Evolutionary conservation across 2,113 vertebrate species (phyloP), one percentile per base, ranked within the genome.

Genomic region (Centrocercus urophasianus): DNA sequence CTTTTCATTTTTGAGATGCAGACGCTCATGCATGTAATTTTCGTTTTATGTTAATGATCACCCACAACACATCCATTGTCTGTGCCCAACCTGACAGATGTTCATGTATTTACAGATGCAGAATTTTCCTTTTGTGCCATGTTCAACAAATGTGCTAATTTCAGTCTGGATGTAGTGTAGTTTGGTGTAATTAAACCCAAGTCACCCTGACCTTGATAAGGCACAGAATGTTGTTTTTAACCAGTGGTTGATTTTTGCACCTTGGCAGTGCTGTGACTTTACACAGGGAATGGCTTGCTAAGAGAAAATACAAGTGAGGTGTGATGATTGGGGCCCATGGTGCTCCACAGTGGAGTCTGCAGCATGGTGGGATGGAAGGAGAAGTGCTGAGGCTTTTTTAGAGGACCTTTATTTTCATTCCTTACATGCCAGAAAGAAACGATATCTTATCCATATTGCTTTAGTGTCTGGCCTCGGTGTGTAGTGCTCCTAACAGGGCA

Each of bases 41-140:
- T 75, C 50, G 52, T 93, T 85, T 93, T 64, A 40, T 81, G 17
- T 60, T 86, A 81, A 71, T 78, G 61, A 43, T 61, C 25, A 36
- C 69, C 76, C 54, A 74, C 28, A 42, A 16, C 50, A 81, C 8
- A 8, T 74, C 43, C n/a, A 2, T 66, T 80, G 66, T 56, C 60
- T 86, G 93, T 91, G 70, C 72, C 65, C 61, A 87, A 70, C 54
- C 54, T 10, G 28, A 65, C 88, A 95, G 82, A 88, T 89, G 81
- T 83, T 95, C 4, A 4, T 90, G 83, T 72, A 59, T 94, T 91
- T 88, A 90, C 83, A 88, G 75, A 60, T 85, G 81, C 69, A 74
- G 50, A 90, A 69, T 94, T 94, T 86, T 88, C 85, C 88, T 75
- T 6, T 6, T 11, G 32, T 90, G 76, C 78, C 57, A 50, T 3